Base-by-base conservation (phyloP, 2,888 invertebrate genomes). In the Argyresthia albistria region DNA sequence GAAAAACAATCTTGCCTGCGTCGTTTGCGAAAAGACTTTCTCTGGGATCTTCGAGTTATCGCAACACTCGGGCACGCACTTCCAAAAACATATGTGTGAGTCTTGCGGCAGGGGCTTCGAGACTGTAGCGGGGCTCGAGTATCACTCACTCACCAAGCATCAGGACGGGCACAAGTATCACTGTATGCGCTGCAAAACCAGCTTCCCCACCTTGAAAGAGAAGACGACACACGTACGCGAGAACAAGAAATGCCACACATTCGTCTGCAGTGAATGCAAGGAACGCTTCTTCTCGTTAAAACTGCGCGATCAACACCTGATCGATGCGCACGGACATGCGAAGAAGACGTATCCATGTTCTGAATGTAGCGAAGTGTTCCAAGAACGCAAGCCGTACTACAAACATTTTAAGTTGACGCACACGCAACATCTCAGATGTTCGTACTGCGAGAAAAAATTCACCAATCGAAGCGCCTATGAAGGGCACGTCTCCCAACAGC, bases 351-450 rank as follows among this genome's bases (percentile, higher is more conserved):
- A 51, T 47, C 15, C 48, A 12, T 58, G 58, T 51, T 45, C 49
- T 12, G 53, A 55, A 48, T 58, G 57, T 49, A 53, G 45, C n/a
- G 35, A 48, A 45, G 54, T 53, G 2, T 58, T 54, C 16, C 46
- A 42, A 7, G 48, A 53, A 36, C 51, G 56, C 4, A 49, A 43
- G 4, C 43, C 15, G n/a, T 46, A 55, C 11, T 53, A 55, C 37
- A 42, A 43, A 11, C 58, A 58, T 39, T 55, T 56, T 10, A 58
- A 54, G 46, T 43, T 36, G 9, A 39, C 46, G 4, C 58, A 58
- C 36, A 42, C 50, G 1, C 12, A 43, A 7, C 42, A 43, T 14
- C 11, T 15, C 8, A 16, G 16, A 15, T 50, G 50, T 12, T 15
- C 12, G 16, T 11, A 16, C 7, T 50, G 50, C 25, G 50, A 14